phyloP scores from a whole-genome alignment of 2,113 vertebrate species.

The Laticauda laticaudata region DNA sequence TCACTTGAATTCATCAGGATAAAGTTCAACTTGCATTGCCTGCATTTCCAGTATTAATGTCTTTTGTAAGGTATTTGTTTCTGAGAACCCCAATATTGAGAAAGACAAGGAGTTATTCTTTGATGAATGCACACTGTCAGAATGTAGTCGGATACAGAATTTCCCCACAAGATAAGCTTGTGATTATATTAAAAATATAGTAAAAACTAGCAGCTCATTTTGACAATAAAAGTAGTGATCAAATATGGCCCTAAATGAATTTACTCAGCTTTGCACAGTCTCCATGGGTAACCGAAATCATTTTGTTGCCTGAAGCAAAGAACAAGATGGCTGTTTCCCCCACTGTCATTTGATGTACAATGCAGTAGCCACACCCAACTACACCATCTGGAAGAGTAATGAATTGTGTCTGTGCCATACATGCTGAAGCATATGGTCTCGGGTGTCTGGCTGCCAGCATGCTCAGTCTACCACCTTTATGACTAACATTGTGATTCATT shows the following conservation, averaged over 20 bases:
- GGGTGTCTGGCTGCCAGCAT: background rate
- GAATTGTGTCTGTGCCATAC: background rate
- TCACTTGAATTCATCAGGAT: background rate
- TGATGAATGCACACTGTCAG: background rate
- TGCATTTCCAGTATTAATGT: background rate
- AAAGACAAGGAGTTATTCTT: background rate
- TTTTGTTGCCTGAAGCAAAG: background rate
- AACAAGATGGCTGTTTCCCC: background rate
- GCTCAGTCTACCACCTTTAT: background rate
- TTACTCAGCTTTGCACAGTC: background rate
- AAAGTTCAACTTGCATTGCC: background rate
- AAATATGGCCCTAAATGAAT: background rate
- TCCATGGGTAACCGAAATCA: background rate
- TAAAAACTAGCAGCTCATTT: background rate
- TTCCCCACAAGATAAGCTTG: background rate
- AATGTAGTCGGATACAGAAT: background rate
- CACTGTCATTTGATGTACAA: background rate
- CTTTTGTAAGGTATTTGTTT: background rate
- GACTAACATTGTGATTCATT: background rate
- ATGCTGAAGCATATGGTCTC: background rate
- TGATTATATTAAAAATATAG: background rate
- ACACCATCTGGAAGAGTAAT: background rate
- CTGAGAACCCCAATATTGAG: background rate
- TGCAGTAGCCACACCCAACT: background rate
- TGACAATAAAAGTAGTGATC: background rate